phyloP scores from a whole-genome alignment of 2,797 vertebrate species.

The Lagodon rhomboides region DNA sequence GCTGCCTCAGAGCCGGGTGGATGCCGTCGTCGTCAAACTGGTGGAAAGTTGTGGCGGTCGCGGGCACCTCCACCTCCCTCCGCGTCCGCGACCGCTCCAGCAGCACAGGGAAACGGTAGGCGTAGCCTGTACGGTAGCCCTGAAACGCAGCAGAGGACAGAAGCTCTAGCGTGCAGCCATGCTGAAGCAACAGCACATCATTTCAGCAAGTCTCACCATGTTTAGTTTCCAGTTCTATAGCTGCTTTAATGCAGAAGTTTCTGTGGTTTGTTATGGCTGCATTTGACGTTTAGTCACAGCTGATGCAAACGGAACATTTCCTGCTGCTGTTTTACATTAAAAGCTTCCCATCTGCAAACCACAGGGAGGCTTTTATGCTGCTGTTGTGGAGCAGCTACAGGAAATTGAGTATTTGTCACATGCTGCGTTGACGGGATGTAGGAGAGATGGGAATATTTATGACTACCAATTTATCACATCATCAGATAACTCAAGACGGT shows the following conservation, averaged over 20 bases:
- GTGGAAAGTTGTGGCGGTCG: constrained; percentile 92
- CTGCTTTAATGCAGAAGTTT: background rate
- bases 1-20: constrained; percentile 82
- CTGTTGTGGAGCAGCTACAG: constrained; percentile 37
- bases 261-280: constrained; percentile 10
- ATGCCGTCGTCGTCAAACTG: constrained; percentile 91
- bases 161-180: background rate
- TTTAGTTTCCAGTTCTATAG: background rate
- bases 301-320: constrained; percentile 11
- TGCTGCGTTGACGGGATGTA: background rate
- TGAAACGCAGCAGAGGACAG: constrained; percentile 23
- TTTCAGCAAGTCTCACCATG: background rate
- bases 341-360: constrained; percentile 42
- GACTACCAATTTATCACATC: background rate
- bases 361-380: constrained; percentile 45
- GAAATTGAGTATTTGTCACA: constrained; percentile 29
- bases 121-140: constrained; percentile 93
- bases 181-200: background rate
- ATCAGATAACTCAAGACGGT: background rate
- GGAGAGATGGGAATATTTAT: background rate
- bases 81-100: constrained; percentile 93
- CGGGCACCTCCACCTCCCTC: constrained; percentile 94
- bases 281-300: constrained; percentile 13
- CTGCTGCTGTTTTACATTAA: constrained; percentile 15
- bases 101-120: constrained; percentile 95